These are phyloP conservation scores for Colletes collaris DNA, from an alignment of 2,888 invertebrate genomes.

Conservation along the genomic window DNA sequence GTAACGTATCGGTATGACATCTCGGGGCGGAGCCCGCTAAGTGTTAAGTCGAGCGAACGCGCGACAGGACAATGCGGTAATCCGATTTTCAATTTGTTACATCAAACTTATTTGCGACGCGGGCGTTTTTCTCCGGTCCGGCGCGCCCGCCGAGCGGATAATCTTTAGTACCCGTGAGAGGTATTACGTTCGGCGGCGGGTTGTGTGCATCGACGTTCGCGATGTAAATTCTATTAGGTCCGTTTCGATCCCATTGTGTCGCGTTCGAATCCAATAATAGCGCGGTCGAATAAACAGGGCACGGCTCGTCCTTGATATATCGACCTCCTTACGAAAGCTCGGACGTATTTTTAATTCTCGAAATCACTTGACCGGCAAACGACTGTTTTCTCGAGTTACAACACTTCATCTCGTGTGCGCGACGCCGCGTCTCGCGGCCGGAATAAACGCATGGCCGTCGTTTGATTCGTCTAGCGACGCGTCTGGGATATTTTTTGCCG, in stretches of 20 bases:
- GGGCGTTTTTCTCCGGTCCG: slow-evolving; percentile 22
- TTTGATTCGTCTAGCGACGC: slow-evolving; percentile 48
- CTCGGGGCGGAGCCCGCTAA: background rate
- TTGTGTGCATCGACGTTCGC: slow-evolving; percentile 12
- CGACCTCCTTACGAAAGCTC: slow-evolving; percentile 62
- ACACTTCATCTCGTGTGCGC: background rate
- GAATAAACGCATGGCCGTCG: slow-evolving; percentile 27
- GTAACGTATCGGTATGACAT: background rate
- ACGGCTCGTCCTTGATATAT: slow-evolving; percentile 58
- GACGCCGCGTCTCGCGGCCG: background rate
- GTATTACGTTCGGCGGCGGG: slow-evolving; percentile 8
- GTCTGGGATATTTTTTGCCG: slow-evolving; percentile 47
- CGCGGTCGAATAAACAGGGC: slow-evolving; percentile 57
- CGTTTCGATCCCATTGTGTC: slow-evolving; percentile 58
- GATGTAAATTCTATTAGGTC: slow-evolving; percentile 55
- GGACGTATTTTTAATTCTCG: slow-evolving; percentile 61
- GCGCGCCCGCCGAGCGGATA: slow-evolving; percentile 26
- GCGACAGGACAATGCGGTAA: slow-evolving; percentile 19
- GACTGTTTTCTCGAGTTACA: slow-evolving; percentile 38
- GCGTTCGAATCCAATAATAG: slow-evolving; percentile 58
- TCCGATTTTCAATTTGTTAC: slow-evolving; percentile 44
- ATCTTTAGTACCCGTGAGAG: slow-evolving; percentile 13
- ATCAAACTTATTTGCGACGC: slow-evolving; percentile 20
- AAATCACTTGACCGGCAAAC: slow-evolving; percentile 56
- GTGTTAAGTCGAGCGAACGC: slow-evolving; percentile 11